Evolutionary conservation across 2,113 vertebrate genomes (phyloP), one percentile per base, ranked within the genome.

Genomic region (Catharus bicknelli): DNA sequence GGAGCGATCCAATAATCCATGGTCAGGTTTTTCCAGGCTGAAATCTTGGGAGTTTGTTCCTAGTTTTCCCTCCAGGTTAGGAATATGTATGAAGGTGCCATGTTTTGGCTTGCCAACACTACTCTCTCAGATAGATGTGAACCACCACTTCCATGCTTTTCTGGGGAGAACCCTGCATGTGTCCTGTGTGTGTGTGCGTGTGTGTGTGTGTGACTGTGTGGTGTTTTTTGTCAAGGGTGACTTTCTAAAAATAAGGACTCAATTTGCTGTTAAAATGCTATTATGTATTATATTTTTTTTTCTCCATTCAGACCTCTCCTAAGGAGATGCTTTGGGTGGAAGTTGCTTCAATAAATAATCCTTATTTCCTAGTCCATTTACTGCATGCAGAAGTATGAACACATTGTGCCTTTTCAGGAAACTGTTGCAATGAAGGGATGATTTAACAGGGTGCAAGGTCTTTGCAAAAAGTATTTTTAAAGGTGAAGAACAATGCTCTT

Each of bases 71-170:
- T 80, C 58, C 91, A 32, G 97, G 92, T 90, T 96, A 97, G 96
- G 95, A 98, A 92, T 91, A 92, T 73, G 62, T 97, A 98, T 97
- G 96, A 96, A 97, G 96, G 97, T 98, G 97, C 97, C 97, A 96
- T 62, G 80, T 90, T 94, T 97, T 96, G 97, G 97, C 97, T 97
- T 98, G 97, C 97, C 97, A 95, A 95, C 94, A 96, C 96, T 97
- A 97, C 90, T 97, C 97, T 97, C 96, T 97, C 69, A 62, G 96
- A 93, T 92, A 95, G 19, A 94, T 85, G 94, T 96, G 89, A 86
- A 91, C 94, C 96, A 90, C 88, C 70, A 76, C 91, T 95, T 96
- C 96, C 95, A 43, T 91, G 79, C 86, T 91, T 88, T 70, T 95
- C 87, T 95, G 96, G 96, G 96, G 94, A 97, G 93, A 97, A 90